A percentile compares a stretch with the other conserved stretches of the same genome.
These are phyloP conservation scores for Bufo gargarizans DNA, from an alignment of 2,113 vertebrate species.

Conservation along the genomic window DNA sequence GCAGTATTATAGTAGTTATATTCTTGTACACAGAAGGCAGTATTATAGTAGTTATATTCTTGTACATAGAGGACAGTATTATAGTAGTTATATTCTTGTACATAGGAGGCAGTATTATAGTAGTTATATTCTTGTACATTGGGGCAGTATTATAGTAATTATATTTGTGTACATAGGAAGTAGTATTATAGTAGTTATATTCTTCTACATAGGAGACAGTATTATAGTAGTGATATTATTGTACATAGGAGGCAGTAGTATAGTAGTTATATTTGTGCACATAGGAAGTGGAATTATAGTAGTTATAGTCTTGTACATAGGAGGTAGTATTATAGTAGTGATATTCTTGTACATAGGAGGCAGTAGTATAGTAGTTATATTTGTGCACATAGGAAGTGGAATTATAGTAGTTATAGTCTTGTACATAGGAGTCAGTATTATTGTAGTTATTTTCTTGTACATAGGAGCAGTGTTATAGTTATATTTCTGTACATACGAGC, in stretches of 20 bases:
- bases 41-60: no score
- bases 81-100: conserved; percentile 2
- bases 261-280: no score
- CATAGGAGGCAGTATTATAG: not conserved
- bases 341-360: not conserved
- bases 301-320: conserved; percentile 5
- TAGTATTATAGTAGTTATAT: no score
- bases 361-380: conserved; percentile 11
- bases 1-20: no score
- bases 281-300: not conserved
- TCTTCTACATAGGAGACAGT: no score
- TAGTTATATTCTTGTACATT: no score
- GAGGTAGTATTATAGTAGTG: not conserved
- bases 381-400: not conserved
- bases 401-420: not conserved
- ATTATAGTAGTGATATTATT: no score
- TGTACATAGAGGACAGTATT: no score
- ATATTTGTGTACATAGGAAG: not conserved
- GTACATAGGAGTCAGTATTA: not conserved
- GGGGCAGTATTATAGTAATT: no score
- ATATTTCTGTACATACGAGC: not conserved
- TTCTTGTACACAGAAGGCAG: no score
- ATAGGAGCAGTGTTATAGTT: conserved; percentile 1
- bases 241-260: no score
- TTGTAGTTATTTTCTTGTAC: not conserved